These are phyloP conservation scores for Falco columbarius DNA, from an alignment of 2,797 vertebrate genomes.

Conservation along the genomic window DNA sequence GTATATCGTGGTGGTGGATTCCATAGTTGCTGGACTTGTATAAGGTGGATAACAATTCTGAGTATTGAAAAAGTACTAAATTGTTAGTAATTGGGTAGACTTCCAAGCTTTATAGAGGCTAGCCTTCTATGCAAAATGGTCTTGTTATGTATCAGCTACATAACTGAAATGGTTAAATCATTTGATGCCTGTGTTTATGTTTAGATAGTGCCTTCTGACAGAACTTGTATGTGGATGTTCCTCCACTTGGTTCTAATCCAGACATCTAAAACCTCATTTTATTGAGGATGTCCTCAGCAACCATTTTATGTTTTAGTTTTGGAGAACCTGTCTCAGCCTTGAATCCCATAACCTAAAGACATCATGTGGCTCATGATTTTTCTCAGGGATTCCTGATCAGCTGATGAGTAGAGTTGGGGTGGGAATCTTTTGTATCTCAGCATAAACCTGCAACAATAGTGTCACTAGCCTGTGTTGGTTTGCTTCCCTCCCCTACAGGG, in stretches of 20 bases:
- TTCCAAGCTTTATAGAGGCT: background rate
- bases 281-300: background rate
- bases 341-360: background rate
- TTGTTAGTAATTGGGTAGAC: background rate
- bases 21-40: background rate
- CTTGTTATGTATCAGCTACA: background rate
- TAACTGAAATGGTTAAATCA: background rate
- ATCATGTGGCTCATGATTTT: background rate
- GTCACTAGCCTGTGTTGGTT: background rate
- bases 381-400: background rate
- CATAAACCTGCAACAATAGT: background rate
- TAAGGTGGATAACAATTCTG: background rate
- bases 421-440: background rate
- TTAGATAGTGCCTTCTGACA: background rate
- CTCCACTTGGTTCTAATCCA: background rate
- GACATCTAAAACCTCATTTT: background rate
- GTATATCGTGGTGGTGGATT: background rate
- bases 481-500: background rate
- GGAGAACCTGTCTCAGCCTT: background rate
- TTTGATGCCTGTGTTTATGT: background rate
- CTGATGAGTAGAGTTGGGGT: background rate
- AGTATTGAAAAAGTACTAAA: background rate
- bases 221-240: background rate
- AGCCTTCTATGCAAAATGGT: background rate
- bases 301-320: background rate